Base-by-base conservation (phyloP, 1,140 invertebrate species). In the Eumeta japonica region DNA sequence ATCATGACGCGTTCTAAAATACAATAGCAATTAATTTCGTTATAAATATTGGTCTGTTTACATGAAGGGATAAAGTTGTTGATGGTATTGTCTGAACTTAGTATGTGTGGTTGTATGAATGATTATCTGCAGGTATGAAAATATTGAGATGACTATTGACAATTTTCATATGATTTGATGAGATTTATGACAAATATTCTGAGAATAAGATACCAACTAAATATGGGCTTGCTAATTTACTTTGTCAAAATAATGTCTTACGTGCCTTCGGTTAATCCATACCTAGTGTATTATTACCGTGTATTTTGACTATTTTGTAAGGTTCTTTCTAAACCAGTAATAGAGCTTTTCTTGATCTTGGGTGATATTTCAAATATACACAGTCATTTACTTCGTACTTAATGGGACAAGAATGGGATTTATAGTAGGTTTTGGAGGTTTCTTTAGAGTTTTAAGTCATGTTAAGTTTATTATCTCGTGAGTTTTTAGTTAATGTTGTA, bases 21-120 rank as follows among this genome's bases (percentile, higher is more conserved):
- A 12, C 41, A 40, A 33, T 33, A 13, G 35, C 45, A 43, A 30
- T 43, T 29, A 3, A 19, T 19, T 24, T 43, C 37, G 20, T 34
- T 48, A n/a, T n/a, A n/a, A n/a, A n/a, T n/a, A n/a, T n/a, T n/a
- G n/a, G n/a, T n/a, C 39, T 46, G 45, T 16, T 28, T 38, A 39
- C 45, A 46, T 12, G 40, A 16, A 19, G 19, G 40, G 16, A 31
- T 39, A 11, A 34, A 32, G 20, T 12, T 43, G 10, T 34, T 37
- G 28, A 46, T 37, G n/a, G n/a, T n/a, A n/a, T n/a, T n/a, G n/a
- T n/a, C n/a, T n/a, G n/a, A n/a, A n/a, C n/a, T n/a, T n/a, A n/a
- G n/a, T n/a, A n/a, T n/a, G n/a, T n/a, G n/a, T n/a, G n/a, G n/a
- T n/a, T n/a, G n/a, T n/a, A n/a, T n/a, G n/a, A n/a, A n/a, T n/a